Base-by-base conservation (phyloP, 2,888 invertebrate species). In the Yponomeuta evonymella region DNA sequence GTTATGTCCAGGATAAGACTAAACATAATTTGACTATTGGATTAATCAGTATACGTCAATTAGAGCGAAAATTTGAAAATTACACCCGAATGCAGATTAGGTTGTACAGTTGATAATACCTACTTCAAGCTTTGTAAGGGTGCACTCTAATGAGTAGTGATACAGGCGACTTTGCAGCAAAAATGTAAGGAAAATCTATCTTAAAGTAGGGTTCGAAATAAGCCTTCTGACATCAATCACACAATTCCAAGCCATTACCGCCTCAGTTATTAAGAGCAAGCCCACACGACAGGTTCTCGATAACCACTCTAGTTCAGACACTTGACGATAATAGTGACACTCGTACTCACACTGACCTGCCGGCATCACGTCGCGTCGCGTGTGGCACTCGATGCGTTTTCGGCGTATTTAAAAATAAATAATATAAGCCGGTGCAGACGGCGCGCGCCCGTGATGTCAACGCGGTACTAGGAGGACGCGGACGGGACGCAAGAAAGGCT, bases 321-420 rank as follows among this genome's bases (percentile, higher is more conserved):
- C 43, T 43, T 6, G 43, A 43, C 43, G 8, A 43, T 8, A 4
- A 43, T 8, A 29, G 9, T 33, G 65, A 65, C 29, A 65, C 8
- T 67, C 23, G 36, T 11, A n/a, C n/a, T 58, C 51, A n/a, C 15
- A 73, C 73, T 70, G 72, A 73, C 73, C 73, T 72, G 73, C 68
- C 63, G 69, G 68, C 73, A 72, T 73, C 73, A 72, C 72, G 73
- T 72, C 79, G 76, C 72, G 73, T 72, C 79, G 76, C 76, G 73
- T 70, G 76, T 77, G 23, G 5, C 33, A 43, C 43, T 75, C 77
- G 75, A 74, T 71, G 72, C 76, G 79, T 79, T 80, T 78, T 82
- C 81, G 79, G 79, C 80, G 81, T 75, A 71, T 67, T 78, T 77
- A 79, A 81, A 76, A 81, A 77, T 77, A 81, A 83, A 83, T 84